Base-by-base conservation (phyloP, 37 sponge, comb jelly and placozoan species). In the Cladorhizidae sp. region DNA sequence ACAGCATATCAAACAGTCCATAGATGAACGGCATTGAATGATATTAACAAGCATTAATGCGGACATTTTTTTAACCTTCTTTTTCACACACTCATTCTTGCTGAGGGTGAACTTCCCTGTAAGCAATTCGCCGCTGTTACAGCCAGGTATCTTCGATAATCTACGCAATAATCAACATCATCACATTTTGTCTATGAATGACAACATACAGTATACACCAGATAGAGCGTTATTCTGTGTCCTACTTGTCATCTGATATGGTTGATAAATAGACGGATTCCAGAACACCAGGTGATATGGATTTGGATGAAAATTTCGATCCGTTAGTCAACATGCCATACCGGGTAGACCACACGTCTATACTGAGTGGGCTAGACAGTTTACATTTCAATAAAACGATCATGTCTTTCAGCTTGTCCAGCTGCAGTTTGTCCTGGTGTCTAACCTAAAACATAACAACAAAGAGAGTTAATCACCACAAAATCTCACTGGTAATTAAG, bases 241-340 rank as follows among this genome's bases (percentile, higher is more conserved):
- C 87, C 58, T 40, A 94, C 95, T 92, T 94, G 40, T 94, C 95
- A 71, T 94, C 95, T 73, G 65, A 28, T 17, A 62, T 20, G 25
- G 86, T 29, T 7, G 49, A 29, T 35, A 94, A 3, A 55, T 73
- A 94, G 31, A 94, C 42, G 21, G 89, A 79, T 23, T 40, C 21
- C n/a, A n/a, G 40, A 18, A 54, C 65, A 0, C 89, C 89, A 41
- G 75, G 79, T 20, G 31, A 74, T 22, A 80, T 20, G 11, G 50
- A 57, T 33, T 70, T 71, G 57, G 74, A 55, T 31, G 63, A 26
- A 50, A 76, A 80, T 56, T 91, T 94, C 2, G 49, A 8, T 3
- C 78, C 64, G 57, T 41, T 28, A 2, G 51, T 11, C 9, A 88
- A 43, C 8, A 39, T 73, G 26, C 61, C 81, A 0, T 25, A 11